Conservation (phyloP, 2,113 vertebrate genomes). For the Cromileptes altivelis region DNA sequence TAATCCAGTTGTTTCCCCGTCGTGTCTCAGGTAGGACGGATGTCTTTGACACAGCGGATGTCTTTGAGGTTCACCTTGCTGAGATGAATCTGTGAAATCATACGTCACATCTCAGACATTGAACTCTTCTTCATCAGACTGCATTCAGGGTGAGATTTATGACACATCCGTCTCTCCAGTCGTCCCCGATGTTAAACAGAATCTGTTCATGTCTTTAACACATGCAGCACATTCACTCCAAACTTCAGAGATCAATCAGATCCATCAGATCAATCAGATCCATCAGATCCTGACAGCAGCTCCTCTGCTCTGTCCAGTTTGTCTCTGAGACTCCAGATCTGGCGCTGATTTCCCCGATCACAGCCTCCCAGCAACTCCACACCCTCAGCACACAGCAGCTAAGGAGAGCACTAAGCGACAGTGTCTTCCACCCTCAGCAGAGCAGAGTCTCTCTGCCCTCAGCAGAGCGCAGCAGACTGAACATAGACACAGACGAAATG, state of each 20-base stretch:
- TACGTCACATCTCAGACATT: conserved; percentile 20
- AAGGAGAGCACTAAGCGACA: conserved; percentile 49
- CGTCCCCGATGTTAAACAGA: background rate
- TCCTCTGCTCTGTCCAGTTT: conserved; percentile 19
- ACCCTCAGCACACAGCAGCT: conserved; percentile 61
- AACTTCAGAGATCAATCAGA: conserved; percentile 50
- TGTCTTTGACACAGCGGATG: conserved; percentile 55
- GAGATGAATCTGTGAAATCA: conserved; percentile 36
- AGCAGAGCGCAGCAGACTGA: too few relatives aligned
- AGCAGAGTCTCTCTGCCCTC: too few relatives aligned
- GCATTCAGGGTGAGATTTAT: conserved; percentile 16
- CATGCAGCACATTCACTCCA: conserved; percentile 29
- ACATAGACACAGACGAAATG: conserved; percentile 3
- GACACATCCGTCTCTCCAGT: conserved; percentile 12
- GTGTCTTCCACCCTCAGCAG: too few relatives aligned
- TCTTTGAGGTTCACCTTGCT: conserved; percentile 48
- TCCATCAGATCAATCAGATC: conserved; percentile 27
- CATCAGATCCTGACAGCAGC: background rate
- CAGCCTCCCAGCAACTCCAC: conserved; percentile 53
- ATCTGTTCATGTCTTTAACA: conserved; percentile 20
- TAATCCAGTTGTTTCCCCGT: conserved; percentile 44
- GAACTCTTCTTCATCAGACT: conserved; percentile 23
- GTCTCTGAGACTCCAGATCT: conserved; percentile 41
- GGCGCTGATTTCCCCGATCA: conserved; percentile 52
- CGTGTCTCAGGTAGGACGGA: conserved; percentile 42